phyloP scores from a whole-genome alignment of 2,888 invertebrate species.

The Keiferia lycopersicella region DNA sequence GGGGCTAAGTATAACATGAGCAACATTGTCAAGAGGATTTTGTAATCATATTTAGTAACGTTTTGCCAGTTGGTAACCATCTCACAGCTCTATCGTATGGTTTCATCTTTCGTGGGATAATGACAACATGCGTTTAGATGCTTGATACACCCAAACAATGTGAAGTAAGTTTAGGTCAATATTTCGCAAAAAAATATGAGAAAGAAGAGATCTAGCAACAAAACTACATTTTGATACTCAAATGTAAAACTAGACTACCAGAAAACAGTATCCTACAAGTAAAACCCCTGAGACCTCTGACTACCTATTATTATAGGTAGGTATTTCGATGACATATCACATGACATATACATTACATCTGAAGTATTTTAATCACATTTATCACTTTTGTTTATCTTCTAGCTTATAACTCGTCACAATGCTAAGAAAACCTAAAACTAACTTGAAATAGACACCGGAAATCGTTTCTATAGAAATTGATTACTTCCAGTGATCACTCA shows the following conservation, averaged over 20 bases:
- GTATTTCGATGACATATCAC: no score
- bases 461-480: slow-evolving; percentile 57
- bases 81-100: slow-evolving; percentile 38
- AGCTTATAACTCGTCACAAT: no score
- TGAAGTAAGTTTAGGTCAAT: slow-evolving; percentile 17
- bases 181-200: slow-evolving; percentile 25
- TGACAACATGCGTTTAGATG: slow-evolving; percentile 7
- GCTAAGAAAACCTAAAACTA: not conserved
- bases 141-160: slow-evolving; percentile 10
- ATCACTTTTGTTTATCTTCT: no score
- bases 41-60: slow-evolving; percentile 56
- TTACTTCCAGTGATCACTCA: slow-evolving; percentile 69
- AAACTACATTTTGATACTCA: no score
- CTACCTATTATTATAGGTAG: no score
- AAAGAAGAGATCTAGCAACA: not conserved
- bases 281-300: no score
- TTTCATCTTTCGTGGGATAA: slow-evolving; percentile 29
- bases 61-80: slow-evolving; percentile 44
- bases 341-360: no score
- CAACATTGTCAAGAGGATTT: slow-evolving; percentile 53
- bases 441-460: slow-evolving; percentile 51
- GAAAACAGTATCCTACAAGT: no score
- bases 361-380: no score
- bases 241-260: no score
- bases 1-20: slow-evolving; percentile 55